A percentile compares a stretch with the other conserved stretches of the same genome.
Evolutionary conservation across 2,113 vertebrate species (phyloP).

Genomic region (Lycocorax pyrrhopterus): DNA sequence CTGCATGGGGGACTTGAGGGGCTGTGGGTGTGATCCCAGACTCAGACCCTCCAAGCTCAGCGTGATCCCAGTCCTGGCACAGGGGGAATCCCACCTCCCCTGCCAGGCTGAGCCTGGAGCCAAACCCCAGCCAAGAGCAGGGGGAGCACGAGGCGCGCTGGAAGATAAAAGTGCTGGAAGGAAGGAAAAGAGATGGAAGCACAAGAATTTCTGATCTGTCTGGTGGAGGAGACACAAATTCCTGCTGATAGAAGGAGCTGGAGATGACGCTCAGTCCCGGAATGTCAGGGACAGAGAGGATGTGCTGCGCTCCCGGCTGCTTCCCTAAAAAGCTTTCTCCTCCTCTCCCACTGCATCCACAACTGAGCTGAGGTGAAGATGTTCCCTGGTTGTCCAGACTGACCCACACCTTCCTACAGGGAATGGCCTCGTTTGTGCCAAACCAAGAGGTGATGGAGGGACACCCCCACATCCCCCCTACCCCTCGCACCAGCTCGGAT

Average conservation of each 20-base stretch:
- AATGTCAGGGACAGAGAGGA: fast-evolving
- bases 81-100: too few relatives aligned
- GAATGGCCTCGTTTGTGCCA: neutral
- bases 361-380: neutral
- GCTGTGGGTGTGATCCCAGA: neutral
- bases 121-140: neutral
- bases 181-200: neutral
- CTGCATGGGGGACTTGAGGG: neutral
- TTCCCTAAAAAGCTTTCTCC: neutral
- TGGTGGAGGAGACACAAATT: neutral
- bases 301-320: neutral
- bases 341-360: neutral
- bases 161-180: neutral
- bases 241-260: neutral
- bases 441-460: fast-evolving
- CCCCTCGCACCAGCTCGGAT: fast-evolving
- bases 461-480: fast-evolving
- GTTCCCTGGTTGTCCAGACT: neutral
- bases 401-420: neutral
- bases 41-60: neutral
- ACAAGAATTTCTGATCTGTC: neutral
- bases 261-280: fast-evolving
- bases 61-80: neutral
- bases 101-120: neutral
- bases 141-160: neutral